These are phyloP conservation scores for Saturnia pavonia DNA, from an alignment of 2,888 invertebrate species.

Conservation along the genomic window DNA sequence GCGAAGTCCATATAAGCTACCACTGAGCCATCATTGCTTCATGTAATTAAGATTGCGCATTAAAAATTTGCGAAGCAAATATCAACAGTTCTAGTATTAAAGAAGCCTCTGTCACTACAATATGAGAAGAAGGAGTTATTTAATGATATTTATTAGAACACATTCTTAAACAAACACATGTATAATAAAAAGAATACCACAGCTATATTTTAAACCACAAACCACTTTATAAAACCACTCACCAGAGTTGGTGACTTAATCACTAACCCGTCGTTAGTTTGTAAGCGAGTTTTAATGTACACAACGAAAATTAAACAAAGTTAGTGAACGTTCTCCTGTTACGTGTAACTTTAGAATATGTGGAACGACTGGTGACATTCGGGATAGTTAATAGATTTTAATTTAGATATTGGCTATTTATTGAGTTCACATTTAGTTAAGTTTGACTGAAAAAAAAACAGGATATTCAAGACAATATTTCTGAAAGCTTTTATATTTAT, in stretches of 20 bases:
- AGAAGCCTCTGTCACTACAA: too few species aligned
- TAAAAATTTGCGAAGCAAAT: too few species aligned
- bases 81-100: too few species aligned
- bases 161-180: neutral
- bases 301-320: conserved; percentile 16
- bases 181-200: neutral
- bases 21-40: too few species aligned
- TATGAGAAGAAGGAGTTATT: too few species aligned
- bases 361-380: neutral
- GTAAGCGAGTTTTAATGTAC: conserved; percentile 10
- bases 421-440: neutral
- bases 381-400: neutral
- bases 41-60: too few species aligned
- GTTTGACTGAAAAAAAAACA: too few species aligned
- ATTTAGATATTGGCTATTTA: neutral
- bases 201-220: neutral
- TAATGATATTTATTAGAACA: too few species aligned
- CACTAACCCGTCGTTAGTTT: conserved; percentile 6
- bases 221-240: neutral
- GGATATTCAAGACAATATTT: too few species aligned
- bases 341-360: conserved; percentile 3
- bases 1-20: too few species aligned
- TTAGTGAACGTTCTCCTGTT: conserved; percentile 10
- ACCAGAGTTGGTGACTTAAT: conserved; percentile 5
- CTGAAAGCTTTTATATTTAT: too few species aligned